Evolutionary conservation across 2,888 invertebrate species (phyloP), one percentile per base, ranked within the genome.

Genomic region (Penaeus monodon): DNA sequence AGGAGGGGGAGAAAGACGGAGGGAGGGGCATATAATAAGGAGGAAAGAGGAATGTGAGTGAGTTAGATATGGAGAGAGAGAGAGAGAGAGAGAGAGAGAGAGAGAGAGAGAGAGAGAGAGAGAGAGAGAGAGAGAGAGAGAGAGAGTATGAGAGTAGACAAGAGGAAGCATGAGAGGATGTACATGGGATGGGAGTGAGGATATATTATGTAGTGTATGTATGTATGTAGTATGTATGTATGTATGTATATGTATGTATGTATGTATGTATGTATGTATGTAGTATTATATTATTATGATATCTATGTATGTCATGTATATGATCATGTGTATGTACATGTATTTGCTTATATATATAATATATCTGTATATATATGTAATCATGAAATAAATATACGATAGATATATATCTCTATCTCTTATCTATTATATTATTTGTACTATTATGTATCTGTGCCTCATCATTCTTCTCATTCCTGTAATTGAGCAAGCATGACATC

Each of bases 61-160:
- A 29, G 8, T 10, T 66, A 27, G 27, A 66, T 66, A 24, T 66
- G 66, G 22, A 8, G 7, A 38, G 33, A 38, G 33, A 38, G 33
- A 38, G 33, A 38, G 22, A 66, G 66, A 24, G 66, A 66, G 2
- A n/a, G n/a, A n/a, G n/a, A n/a, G n/a, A n/a, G 6, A n/a, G 29
- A 76, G 44, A 29, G 4, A 27, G 76, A 76, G 76, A 76, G 76
- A 74, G 76, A 76, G 33, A 33, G 29, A 76, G 76, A 33, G 29
- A 76, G 76, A 76, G 76, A 76, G 76, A 76, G 76, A 76, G 76
- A 76, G 76, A 76, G 76, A 76, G 76, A 76, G 76, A 76, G 76
- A 76, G 76, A 76, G 76, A 76, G 76, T 44, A 44, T 44, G 76
- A 76, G 76, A 76, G 76, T 44, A 44, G 44, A 44, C 44, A 44